These are phyloP conservation scores for Ornithoptera priamus DNA, from an alignment of 2,888 invertebrate species.

Conservation along the genomic window DNA sequence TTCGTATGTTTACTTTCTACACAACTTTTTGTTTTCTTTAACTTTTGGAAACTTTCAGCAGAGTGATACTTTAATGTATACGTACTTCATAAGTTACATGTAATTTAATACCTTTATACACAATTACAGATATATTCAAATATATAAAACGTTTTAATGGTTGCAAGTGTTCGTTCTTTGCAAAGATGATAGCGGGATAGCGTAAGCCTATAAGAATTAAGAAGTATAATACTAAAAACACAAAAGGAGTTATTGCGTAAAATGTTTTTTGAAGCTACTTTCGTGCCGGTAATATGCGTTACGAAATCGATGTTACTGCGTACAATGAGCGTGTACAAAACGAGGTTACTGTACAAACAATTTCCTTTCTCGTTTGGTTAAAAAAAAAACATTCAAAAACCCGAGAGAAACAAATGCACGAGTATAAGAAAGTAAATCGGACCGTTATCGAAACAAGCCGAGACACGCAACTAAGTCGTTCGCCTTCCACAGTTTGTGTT, in stretches of 20 bases:
- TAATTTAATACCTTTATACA: too few relatives aligned
- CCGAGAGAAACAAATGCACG: slow-evolving; percentile 22
- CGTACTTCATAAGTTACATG: not conserved
- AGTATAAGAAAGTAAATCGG: slow-evolving; percentile 46
- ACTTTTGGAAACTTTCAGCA: slow-evolving; percentile 9
- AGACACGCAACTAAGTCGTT: slow-evolving; percentile 67
- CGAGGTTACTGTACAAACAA: slow-evolving; percentile 17
- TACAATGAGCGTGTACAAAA: slow-evolving; percentile 27
- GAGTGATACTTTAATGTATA: not conserved
- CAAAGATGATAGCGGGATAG: too few relatives aligned
- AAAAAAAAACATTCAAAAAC: slow-evolving; percentile 25
- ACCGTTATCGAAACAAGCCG: slow-evolving; percentile 38
- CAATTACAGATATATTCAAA: too few relatives aligned
- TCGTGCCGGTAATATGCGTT: slow-evolving; percentile 13
- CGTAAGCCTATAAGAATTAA: too few relatives aligned
- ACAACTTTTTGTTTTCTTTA: slow-evolving; percentile 11
- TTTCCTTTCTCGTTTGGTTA: slow-evolving; percentile 16
- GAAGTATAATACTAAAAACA: too few relatives aligned
- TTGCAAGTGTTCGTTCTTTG: too few relatives aligned
- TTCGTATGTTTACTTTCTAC: slow-evolving; percentile 41
- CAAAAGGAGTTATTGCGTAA: slow-evolving; percentile 1
- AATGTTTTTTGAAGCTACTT: slow-evolving; percentile 10
- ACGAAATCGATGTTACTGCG: slow-evolving; percentile 4
- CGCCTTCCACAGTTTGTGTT: slow-evolving; percentile 59
- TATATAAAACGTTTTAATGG: too few relatives aligned